phyloP scores from a whole-genome alignment of 2,888 invertebrate genomes.

The Polymixis lichenea region DNA sequence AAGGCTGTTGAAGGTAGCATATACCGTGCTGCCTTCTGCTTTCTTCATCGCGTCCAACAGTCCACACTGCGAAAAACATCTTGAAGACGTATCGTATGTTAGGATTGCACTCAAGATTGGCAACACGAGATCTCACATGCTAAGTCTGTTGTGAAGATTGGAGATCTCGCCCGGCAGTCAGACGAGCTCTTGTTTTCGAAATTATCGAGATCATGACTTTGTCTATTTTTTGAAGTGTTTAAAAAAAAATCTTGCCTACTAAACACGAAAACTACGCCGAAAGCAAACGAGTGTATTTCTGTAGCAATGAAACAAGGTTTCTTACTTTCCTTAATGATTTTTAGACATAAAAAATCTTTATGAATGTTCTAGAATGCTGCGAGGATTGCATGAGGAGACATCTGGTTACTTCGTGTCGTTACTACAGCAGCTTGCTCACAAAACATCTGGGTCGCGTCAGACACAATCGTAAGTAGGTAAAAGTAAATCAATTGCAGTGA shows the following conservation, averaged over 20 bases:
- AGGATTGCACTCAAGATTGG: too few relatives aligned
- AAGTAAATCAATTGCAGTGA: not conserved
- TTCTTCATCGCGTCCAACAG: not conserved
- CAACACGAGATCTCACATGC: not conserved
- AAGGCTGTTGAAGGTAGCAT: not conserved
- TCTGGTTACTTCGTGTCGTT: slow-evolving; percentile 74
- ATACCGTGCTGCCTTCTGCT: not conserved
- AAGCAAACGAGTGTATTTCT: not conserved
- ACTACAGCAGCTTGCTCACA: slow-evolving; percentile 76
- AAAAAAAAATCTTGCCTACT: too few relatives aligned
- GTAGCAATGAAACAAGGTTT: not conserved
- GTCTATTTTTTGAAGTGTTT: not conserved
- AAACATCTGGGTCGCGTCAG: slow-evolving; percentile 75
- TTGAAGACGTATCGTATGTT: not conserved
- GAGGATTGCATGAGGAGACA: slow-evolving; percentile 70
- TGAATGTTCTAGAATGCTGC: slow-evolving; percentile 31
- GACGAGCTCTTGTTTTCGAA: not conserved
- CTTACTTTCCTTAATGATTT: not conserved
- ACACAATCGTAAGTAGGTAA: slow-evolving; percentile 72
- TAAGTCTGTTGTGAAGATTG: not conserved
- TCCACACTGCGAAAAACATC: too few relatives aligned
- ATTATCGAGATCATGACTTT: not conserved
- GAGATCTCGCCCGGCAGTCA: not conserved
- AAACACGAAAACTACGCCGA: not conserved
- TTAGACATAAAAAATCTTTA: not conserved